Percentiles rank a stretch among this genome's conserved stretches.
These are phyloP conservation scores for Leptinotarsa haldemani DNA, from an alignment of 2,888 invertebrate species.

Conservation along the genomic window DNA sequence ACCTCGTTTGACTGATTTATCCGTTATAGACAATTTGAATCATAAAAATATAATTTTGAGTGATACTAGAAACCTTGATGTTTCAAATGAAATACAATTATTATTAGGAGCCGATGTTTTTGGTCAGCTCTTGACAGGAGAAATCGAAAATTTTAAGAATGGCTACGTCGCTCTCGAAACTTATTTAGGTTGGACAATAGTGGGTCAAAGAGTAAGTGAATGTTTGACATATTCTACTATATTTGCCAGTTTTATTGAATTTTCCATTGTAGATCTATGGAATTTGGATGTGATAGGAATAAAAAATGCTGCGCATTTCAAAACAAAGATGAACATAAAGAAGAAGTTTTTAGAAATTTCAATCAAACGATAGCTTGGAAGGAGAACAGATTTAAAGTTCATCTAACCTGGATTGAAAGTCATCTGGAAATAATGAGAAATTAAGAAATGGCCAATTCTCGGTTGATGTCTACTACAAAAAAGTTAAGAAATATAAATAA, in stretches of 20 bases:
- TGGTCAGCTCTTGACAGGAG: background rate
- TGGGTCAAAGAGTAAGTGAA: background rate
- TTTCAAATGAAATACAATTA: background rate
- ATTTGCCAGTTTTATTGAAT: background rate
- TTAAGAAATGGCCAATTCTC: background rate
- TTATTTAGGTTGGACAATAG: background rate
- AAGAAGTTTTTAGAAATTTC: background rate
- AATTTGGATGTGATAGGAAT: background rate
- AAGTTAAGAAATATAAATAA: background rate
- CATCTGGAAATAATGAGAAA: background rate
- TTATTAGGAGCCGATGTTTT: constrained; percentile 2
- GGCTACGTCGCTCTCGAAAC: background rate
- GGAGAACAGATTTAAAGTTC: background rate
- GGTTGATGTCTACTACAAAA: background rate
- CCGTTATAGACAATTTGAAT: background rate
- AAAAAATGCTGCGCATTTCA: background rate
- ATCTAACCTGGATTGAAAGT: background rate
- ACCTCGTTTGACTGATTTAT: background rate
- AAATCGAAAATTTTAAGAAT: background rate
- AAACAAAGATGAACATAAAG: background rate
- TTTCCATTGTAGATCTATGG: constrained; percentile 1
- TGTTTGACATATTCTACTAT: background rate
- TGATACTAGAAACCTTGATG: background rate
- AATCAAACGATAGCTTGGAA: background rate
- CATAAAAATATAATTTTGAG: background rate